Base-by-base conservation (phyloP, 2,113 vertebrate species). In the Lampris megalopsis region DNA sequence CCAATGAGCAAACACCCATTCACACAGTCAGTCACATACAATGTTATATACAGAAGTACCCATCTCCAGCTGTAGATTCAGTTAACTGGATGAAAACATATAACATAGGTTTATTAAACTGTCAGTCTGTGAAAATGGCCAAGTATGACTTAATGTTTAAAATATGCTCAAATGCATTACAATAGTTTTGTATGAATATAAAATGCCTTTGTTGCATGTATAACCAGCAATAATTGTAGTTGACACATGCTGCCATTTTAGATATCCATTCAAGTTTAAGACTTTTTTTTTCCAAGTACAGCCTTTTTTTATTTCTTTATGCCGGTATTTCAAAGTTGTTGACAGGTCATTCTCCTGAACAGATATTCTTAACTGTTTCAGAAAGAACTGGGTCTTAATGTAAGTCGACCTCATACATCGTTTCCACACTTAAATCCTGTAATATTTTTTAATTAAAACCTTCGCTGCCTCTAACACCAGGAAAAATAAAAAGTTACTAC, bases 1-100 rank as follows among this genome's bases (percentile, higher is more conserved):
- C 47, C 60, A 73, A 24, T 37, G 70, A 24, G 37, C 10, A 70
- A 68, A 36, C 11, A 54, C 52, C n/a, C 13, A 54, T 11, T n/a
- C 11, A 77, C 56, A 24, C 54, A 2, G 13, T 41, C n/a, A 13
- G 11, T 45, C 43, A 45, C 43, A 45, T 45, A 45, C 10, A 3
- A 4, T 53, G n/a, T 13, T 53, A 53, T 13, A n/a, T 13, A 7
- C 7, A 45, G 4, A 45, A 45, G 43, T 45, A 45, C 43, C 43
- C 4, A 45, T 45, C 7, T 45, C 43, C 43, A 5, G 7, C 43
- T 45, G 43, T 45, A 7, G 4, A 7, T 45, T 7, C 43, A 4
- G 7, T 45, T 5, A 7, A 45, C 43, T 45, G 4, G 7, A 45
- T 2, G 43, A 7, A 45, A 45, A 5, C 43, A 45, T 45, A 45